These are phyloP conservation scores for Lasioglossum oenotherae DNA, from an alignment of 2,888 invertebrate species.

Conservation along the genomic window DNA sequence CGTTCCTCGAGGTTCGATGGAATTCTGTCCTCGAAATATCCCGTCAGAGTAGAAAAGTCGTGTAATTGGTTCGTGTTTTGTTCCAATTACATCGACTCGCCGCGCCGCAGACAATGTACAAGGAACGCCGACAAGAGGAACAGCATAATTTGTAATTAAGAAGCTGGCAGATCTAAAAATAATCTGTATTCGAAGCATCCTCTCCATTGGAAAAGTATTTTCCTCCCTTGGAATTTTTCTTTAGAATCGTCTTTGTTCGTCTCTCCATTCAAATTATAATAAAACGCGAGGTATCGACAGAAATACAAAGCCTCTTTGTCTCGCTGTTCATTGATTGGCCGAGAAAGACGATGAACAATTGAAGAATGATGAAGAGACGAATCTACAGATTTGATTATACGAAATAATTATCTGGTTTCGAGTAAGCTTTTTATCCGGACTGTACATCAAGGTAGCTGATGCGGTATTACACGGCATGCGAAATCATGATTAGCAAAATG, in stretches of 20 bases:
- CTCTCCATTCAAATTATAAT: neutral
- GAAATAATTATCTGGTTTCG: neutral
- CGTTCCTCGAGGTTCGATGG: neutral
- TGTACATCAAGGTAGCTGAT: neutral
- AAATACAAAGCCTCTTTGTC: neutral
- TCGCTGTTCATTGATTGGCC: neutral
- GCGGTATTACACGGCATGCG: conserved; percentile 1
- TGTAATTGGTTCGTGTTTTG: conserved; percentile 10
- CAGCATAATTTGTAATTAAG: neutral
- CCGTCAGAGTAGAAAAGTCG: neutral
- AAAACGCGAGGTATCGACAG: neutral
- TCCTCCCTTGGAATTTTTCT: neutral
- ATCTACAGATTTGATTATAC: neutral
- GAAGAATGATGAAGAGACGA: neutral
- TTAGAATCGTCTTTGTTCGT: neutral
- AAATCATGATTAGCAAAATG: conserved; percentile 14
- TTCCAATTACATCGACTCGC: conserved; percentile 3
- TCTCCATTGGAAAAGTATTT: neutral
- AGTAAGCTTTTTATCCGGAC: neutral
- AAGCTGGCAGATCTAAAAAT: neutral
- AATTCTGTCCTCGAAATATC: neutral
- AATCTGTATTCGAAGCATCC: neutral
- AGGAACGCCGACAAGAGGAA: neutral
- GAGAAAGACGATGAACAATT: neutral
- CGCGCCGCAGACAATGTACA: neutral